Evolutionary conservation across 2,888 invertebrate genomes (phyloP).

Genomic region (Punctoribates punctum): DNA sequence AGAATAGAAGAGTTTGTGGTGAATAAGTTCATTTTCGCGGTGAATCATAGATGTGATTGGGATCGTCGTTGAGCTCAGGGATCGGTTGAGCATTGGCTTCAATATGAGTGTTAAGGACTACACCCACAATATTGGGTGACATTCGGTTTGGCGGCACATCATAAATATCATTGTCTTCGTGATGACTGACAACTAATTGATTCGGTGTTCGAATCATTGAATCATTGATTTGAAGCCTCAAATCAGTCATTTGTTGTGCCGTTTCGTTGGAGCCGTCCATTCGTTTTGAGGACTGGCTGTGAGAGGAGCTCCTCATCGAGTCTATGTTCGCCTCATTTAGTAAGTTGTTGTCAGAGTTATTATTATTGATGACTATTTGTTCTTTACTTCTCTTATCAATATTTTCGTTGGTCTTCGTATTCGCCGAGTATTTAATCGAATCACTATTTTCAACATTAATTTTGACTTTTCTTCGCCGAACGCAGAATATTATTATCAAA

Average conservation of each 20-base stretch:
- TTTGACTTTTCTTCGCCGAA: not conserved
- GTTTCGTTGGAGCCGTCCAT: not conserved
- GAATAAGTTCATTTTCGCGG: no score
- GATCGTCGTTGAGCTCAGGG: not conserved
- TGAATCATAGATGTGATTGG: no score
- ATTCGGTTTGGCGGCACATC: not conserved
- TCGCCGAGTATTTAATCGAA: not conserved
- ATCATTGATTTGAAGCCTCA: constrained; percentile 6
- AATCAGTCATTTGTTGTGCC: not conserved
- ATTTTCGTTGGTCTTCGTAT: not conserved
- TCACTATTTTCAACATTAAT: not conserved
- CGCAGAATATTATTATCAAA: not conserved
- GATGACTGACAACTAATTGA: not conserved
- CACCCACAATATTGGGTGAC: not conserved
- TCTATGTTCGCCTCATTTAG: not conserved
- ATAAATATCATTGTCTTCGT: not conserved
- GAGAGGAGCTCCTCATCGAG: not conserved
- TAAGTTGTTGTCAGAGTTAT: not conserved
- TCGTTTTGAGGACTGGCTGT: not conserved
- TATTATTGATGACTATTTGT: not conserved
- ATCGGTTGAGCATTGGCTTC: not conserved
- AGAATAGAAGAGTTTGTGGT: no score
- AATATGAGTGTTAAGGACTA: not conserved
- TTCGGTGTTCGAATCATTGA: not conserved
- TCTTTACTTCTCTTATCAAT: not conserved